A percentile compares a stretch with the other conserved stretches of the same genome.
These are phyloP conservation scores for Halocaridina rubra DNA, from an alignment of 2,888 invertebrate species.

Conservation along the genomic window DNA sequence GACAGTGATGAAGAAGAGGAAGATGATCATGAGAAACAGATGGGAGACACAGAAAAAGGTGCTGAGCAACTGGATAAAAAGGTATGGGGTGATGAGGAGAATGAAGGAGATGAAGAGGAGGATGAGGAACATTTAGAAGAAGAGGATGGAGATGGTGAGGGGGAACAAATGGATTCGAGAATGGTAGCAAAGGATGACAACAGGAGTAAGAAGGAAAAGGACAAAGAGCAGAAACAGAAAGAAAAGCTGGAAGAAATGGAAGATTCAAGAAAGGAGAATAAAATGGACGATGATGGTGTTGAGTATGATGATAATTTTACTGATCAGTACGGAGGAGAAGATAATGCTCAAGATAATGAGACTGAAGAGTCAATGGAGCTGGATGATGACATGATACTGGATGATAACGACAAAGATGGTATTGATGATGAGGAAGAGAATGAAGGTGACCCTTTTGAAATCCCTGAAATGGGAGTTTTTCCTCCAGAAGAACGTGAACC, in stretches of 20 bases:
- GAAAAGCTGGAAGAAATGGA: slow-evolving; percentile 69
- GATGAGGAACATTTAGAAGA: slow-evolving; percentile 75
- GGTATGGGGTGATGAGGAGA: slow-evolving; percentile 68
- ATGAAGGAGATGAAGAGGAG: slow-evolving; percentile 80
- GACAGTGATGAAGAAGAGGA: slow-evolving; percentile 74
- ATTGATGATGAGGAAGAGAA: slow-evolving; percentile 72
- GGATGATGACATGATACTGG: slow-evolving; percentile 82
- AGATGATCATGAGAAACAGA: slow-evolving; percentile 89
- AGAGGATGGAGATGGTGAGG: slow-evolving; percentile 70
- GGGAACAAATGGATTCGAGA: slow-evolving; percentile 72
- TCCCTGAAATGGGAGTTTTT: slow-evolving; percentile 53
- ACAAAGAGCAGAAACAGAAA: slow-evolving; percentile 71
- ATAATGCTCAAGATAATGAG: slow-evolving; percentile 68
- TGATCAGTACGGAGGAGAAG: slow-evolving; percentile 75
- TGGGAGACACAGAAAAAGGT: slow-evolving; percentile 93
- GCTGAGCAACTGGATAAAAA: slow-evolving; percentile 75
- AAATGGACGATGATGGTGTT: slow-evolving; percentile 81
- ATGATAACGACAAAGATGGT: slow-evolving; percentile 67
- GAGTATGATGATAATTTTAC: slow-evolving; percentile 70
- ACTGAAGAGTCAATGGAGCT: slow-evolving; percentile 75
- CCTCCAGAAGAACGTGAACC: slow-evolving; percentile 51
- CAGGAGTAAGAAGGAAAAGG: slow-evolving; percentile 69
- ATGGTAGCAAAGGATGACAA: slow-evolving; percentile 80
- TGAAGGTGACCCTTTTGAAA: slow-evolving; percentile 66
- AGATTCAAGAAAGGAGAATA: slow-evolving; percentile 75